Conservation (phyloP, 2,888 invertebrate genomes). For the Autographa gamma region DNA sequence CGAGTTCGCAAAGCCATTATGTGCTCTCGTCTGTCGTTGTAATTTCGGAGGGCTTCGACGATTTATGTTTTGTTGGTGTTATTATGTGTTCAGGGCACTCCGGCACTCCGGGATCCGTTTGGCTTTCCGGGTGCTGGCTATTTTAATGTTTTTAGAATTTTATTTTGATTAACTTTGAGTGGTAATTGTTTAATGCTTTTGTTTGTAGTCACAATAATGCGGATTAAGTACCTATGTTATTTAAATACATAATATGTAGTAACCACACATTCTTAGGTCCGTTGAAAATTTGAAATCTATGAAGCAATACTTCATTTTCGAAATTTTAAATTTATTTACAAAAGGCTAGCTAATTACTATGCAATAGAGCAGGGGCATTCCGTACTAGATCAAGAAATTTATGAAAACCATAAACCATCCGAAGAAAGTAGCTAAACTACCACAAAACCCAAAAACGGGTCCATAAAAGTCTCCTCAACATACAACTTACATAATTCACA, state of each 20-base stretch:
- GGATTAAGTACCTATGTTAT: no score
- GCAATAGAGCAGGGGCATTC: no score
- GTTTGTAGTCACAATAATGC: neutral
- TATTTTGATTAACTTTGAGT: constrained; percentile 19
- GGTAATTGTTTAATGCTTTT: constrained; percentile 2
- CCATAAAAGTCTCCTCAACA: neutral
- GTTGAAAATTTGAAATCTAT: no score
- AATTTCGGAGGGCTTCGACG: constrained; percentile 28
- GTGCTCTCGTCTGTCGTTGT: constrained; percentile 35
- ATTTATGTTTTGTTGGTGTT: constrained; percentile 54
- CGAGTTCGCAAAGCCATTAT: constrained; percentile 43
- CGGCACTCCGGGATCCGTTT: constrained; percentile 24
- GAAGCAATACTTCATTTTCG: no score
- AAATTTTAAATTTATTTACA: no score
- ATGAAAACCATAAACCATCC: neutral
- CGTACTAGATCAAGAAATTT: no score
- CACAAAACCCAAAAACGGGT: neutral
- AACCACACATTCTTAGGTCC: no score
- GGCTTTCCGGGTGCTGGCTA: constrained; percentile 30
- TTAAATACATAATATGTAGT: no score
- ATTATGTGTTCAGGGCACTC: constrained; percentile 25
- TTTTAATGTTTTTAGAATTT: constrained; percentile 32
- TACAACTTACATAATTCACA: neutral
- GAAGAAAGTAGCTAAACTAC: neutral
- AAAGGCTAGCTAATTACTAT: no score